phyloP scores from a whole-genome alignment of 2,113 vertebrate species.

The Paramormyrops kingsleyae region DNA sequence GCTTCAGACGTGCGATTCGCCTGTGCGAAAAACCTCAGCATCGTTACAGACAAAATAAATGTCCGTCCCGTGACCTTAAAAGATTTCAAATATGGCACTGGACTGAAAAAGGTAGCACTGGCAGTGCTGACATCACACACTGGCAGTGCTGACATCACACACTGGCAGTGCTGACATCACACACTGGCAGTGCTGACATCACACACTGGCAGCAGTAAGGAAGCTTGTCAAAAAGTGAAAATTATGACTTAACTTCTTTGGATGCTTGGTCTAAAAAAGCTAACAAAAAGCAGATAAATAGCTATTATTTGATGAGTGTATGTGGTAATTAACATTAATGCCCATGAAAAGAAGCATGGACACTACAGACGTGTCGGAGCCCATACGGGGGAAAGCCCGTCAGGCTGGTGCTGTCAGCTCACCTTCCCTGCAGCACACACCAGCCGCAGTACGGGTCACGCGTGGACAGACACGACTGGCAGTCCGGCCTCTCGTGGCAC shows the following conservation, averaged over 20 bases:
- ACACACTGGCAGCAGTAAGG: background rate
- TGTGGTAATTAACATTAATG: background rate
- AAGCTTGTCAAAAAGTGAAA: background rate
- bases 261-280: background rate
- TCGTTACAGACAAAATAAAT: background rate
- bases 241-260: background rate
- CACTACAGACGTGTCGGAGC: background rate
- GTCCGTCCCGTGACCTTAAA: background rate
- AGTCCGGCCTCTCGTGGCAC: conserved; percentile 76
- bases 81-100: background rate
- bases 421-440: conserved; percentile 93
- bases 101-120: background rate
- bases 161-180: background rate
- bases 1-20: too few species aligned
- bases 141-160: background rate
- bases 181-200: too few species aligned
- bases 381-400: background rate
- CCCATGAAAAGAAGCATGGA: background rate
- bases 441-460: conserved; percentile 92
- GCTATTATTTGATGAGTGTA: too few species aligned
- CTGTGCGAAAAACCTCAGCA: background rate
- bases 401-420: conserved; percentile 34
- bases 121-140: background rate
- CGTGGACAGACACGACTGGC: conserved; percentile 74
- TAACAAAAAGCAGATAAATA: background rate